Conservation (phyloP, 2,797 vertebrate genomes). For the Sebastes kiyomatsui region DNA sequence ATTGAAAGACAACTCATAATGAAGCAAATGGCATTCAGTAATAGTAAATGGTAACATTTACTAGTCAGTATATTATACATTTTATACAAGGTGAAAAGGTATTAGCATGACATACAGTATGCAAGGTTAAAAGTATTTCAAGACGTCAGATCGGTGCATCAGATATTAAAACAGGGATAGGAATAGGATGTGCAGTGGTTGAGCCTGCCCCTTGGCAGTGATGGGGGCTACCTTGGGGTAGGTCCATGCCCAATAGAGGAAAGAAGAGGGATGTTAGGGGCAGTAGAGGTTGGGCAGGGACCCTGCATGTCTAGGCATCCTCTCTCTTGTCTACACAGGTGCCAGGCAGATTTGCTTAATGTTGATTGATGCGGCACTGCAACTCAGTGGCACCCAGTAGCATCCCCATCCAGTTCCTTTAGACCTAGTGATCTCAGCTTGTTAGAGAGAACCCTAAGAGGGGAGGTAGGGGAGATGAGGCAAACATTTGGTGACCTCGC, state of each 20-base stretch:
- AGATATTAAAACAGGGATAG: neutral
- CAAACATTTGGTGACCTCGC: neutral
- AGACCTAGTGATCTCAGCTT: neutral
- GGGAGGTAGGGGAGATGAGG: neutral
- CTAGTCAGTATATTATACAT: too few relatives aligned
- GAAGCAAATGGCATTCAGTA: too few relatives aligned
- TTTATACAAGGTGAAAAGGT: too few relatives aligned
- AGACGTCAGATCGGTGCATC: too few relatives aligned
- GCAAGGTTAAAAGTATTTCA: too few relatives aligned
- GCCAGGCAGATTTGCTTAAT: neutral
- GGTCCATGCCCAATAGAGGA: too few relatives aligned
- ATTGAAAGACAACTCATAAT: too few relatives aligned
- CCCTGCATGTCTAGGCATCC: neutral
- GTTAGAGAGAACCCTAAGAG: neutral
- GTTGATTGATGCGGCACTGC: neutral
- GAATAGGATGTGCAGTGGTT: neutral
- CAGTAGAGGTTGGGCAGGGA: neutral
- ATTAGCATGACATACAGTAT: too few relatives aligned
- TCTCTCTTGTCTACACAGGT: neutral
- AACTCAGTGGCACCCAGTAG: neutral
- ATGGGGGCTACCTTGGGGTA: neutral
- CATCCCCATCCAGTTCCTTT: neutral
- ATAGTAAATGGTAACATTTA: too few relatives aligned
- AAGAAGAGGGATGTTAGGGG: neutral
- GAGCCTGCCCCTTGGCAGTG: neutral